A percentile compares a stretch with the other conserved stretches of the same genome.
These are phyloP conservation scores for Erpobdella octoculata DNA, from an alignment of 2,888 invertebrate species.

Conservation along the genomic window DNA sequence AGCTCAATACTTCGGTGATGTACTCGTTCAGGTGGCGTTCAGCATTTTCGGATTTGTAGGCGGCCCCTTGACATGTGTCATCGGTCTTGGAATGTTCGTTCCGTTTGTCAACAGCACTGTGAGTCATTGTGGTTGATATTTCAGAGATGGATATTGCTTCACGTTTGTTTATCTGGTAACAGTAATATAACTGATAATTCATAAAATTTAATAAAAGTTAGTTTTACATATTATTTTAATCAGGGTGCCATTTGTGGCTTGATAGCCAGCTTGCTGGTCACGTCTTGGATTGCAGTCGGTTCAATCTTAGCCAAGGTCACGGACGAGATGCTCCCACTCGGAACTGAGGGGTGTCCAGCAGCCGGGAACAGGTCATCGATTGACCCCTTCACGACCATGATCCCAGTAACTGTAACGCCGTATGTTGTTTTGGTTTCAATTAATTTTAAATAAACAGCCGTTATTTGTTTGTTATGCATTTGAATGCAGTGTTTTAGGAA, in stretches of 20 bases:
- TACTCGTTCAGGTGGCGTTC: slow-evolving; percentile 43
- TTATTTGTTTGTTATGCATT: no score
- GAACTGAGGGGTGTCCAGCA: no score
- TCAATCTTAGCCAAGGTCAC: slow-evolving; percentile 36
- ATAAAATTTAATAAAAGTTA: not conserved
- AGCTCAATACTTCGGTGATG: slow-evolving; percentile 39
- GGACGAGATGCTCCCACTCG: not conserved
- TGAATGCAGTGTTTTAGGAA: no score
- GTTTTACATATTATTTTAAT: not conserved
- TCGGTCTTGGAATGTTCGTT: slow-evolving; percentile 43
- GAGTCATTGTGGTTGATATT: no score
- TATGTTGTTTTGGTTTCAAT: no score
- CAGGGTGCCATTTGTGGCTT: slow-evolving; percentile 35
- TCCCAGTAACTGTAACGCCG: not conserved
- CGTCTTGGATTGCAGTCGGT: slow-evolving; percentile 44
- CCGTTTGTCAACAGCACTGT: slow-evolving; percentile 45
- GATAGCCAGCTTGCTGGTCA: slow-evolving; percentile 37
- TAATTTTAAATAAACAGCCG: no score
- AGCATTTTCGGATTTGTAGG: slow-evolving; percentile 48
- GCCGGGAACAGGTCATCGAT: no score
- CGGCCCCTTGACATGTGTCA: slow-evolving; percentile 44
- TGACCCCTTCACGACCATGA: not conserved
- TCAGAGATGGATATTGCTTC: no score
- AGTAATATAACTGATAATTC: no score
- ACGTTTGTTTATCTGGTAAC: no score